A percentile compares a stretch with the other conserved stretches of the same genome.
Evolutionary conservation across 2,888 invertebrate genomes (phyloP).

Genomic region (Caenorhabditis sinica): DNA sequence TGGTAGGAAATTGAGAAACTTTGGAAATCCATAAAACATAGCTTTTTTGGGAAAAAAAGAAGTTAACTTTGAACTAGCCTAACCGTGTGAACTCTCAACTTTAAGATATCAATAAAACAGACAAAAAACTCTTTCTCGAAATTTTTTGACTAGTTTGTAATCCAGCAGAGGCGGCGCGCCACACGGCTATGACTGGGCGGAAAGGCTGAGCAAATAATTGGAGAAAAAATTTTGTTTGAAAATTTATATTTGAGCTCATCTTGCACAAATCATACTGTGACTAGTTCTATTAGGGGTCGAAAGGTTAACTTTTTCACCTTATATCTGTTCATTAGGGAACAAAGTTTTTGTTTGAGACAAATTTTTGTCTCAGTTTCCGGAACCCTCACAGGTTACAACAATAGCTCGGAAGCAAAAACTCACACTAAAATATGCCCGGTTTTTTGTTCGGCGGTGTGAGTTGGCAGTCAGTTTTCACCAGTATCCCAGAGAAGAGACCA

Average conservation of each 20-base stretch:
- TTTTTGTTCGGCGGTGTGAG: background rate
- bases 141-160: background rate
- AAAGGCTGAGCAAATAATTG: slow-evolving; percentile 20
- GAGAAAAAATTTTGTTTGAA: slow-evolving; percentile 5
- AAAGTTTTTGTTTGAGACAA: background rate
- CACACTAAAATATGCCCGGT: slow-evolving; percentile 6
- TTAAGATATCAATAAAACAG: background rate
- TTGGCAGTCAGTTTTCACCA: no score
- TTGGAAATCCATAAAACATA: background rate
- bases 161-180: background rate
- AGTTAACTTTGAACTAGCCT: no score
- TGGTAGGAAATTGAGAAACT: background rate
- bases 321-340: background rate
- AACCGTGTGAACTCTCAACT: no score
- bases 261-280: slow-evolving; percentile 19
- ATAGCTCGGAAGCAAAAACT: no score
- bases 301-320: background rate
- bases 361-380: no score
- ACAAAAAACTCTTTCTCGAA: background rate
- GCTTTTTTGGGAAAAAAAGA: no score
- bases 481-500: no score
- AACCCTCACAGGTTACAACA: no score
- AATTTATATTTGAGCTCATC: slow-evolving; percentile 15
- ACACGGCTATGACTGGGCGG: slow-evolving; percentile 10
- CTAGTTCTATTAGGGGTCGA: slow-evolving; percentile 1